A percentile compares a stretch with the other conserved stretches of the same genome.
phyloP scores from a whole-genome alignment of 2,113 vertebrate species.

The Perognathus longimembris region DNA sequence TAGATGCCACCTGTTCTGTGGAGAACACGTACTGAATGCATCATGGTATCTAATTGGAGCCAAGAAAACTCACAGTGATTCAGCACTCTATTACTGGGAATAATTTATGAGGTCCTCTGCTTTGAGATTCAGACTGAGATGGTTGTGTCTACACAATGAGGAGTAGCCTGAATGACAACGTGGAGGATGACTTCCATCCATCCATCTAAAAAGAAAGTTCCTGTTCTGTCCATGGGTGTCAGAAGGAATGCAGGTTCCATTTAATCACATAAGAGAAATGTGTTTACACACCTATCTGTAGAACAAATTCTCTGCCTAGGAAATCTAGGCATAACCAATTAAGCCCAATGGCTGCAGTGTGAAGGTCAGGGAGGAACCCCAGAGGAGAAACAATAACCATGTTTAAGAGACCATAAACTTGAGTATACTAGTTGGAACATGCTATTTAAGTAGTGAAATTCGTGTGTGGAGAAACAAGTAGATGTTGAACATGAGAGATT shows the following conservation, averaged over 20 bases:
- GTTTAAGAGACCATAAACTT: background rate
- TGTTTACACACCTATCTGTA: slow-evolving; percentile 30
- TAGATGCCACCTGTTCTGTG: background rate
- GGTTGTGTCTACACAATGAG: slow-evolving; percentile 30
- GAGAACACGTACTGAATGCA: background rate
- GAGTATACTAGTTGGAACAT: background rate
- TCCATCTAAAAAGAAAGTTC: slow-evolving; percentile 34
- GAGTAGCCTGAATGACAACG: background rate
- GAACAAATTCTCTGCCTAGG: slow-evolving; percentile 42
- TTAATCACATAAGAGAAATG: slow-evolving; percentile 63
- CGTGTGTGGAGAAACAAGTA: background rate
- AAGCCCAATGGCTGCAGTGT: background rate
- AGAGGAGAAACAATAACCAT: background rate
- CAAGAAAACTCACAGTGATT: slow-evolving; percentile 42
- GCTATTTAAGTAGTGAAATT: background rate
- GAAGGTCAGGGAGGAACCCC: background rate
- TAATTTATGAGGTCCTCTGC: slow-evolving; percentile 49
- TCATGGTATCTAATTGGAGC: slow-evolving; percentile 67
- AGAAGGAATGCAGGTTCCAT: slow-evolving; percentile 7
- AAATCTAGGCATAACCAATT: slow-evolving; percentile 31
- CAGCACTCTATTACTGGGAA: slow-evolving; percentile 46
- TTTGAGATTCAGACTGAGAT: slow-evolving; percentile 57
- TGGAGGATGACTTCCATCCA: slow-evolving; percentile 25
- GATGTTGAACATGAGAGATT: background rate
- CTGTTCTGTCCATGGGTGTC: background rate